A percentile compares a stretch with the other conserved stretches of the same genome.
phyloP scores from a whole-genome alignment of 2,113 vertebrate species.

The Macaca nemestrina region DNA sequence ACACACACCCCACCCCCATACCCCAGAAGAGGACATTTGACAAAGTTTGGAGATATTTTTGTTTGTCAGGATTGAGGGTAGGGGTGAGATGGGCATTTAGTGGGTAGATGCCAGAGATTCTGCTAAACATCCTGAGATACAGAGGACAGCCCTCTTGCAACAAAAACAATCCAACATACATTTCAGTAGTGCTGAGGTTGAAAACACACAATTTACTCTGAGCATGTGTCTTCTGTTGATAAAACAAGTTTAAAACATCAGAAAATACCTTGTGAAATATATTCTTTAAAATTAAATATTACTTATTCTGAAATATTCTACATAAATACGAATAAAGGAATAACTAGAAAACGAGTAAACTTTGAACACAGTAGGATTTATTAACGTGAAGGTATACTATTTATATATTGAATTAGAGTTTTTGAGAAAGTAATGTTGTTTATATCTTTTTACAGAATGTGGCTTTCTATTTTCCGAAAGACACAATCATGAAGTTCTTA shows the following conservation, averaged over 20 bases:
- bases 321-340: not conserved
- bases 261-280: not conserved
- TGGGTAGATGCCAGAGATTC: too few species aligned
- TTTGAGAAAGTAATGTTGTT: not conserved
- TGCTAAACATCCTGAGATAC: fast-evolving
- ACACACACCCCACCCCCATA: too few species aligned
- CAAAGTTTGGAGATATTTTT: not conserved
- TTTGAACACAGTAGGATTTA: not conserved
- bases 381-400: not conserved
- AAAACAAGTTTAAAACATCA: not conserved
- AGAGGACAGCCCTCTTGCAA: fast-evolving
- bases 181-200: fast-evolving
- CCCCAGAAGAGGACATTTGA: too few species aligned
- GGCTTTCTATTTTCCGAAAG: not conserved
- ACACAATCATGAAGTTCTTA: not conserved
- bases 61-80: not conserved
- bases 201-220: fast-evolving
- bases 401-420: not conserved
- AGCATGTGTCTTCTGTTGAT: not conserved
- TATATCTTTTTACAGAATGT: not conserved
- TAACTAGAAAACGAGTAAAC: not conserved
- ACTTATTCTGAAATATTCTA: not conserved
- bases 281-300: not conserved
- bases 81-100: too few species aligned
- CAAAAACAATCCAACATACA: fast-evolving